Percentiles rank a stretch among this genome's conserved stretches.
These are phyloP conservation scores for Heliconius eleuchia DNA, from an alignment of 1,140 invertebrate genomes.

Conservation along the genomic window DNA sequence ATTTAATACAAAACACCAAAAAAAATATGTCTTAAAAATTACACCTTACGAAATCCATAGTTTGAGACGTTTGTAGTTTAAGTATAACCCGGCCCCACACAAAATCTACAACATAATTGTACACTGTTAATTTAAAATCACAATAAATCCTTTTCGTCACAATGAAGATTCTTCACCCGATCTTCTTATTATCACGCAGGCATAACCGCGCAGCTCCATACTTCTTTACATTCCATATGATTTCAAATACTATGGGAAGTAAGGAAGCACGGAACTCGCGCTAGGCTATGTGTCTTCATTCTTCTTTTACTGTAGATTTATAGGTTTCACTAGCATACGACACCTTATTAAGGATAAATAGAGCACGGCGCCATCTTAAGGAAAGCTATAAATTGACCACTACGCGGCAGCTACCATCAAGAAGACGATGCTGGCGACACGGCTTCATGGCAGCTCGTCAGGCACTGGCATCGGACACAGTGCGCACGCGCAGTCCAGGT, in stretches of 20 bases:
- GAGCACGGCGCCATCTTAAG: slow-evolving; percentile 55
- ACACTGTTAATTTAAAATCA: slow-evolving; percentile 33
- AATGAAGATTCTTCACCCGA: slow-evolving; percentile 29
- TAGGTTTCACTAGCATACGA: not conserved
- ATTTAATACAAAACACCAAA: not conserved
- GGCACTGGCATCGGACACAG: slow-evolving; percentile 67
- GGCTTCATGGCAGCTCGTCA: slow-evolving; percentile 66
- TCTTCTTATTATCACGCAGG: slow-evolving; percentile 50
- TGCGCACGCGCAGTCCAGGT: slow-evolving; percentile 80
- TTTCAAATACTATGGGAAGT: slow-evolving; percentile 94
- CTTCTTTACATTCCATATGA: slow-evolving; percentile 99
- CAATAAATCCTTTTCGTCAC: slow-evolving; percentile 35
- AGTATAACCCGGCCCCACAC: slow-evolving; percentile 18
- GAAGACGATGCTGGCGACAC: slow-evolving; percentile 62
- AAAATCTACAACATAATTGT: slow-evolving; percentile 25
- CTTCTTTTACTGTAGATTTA: slow-evolving; percentile 38
- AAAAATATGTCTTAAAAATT: not conserved
- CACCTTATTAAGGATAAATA: not conserved
- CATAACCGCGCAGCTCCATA: slow-evolving; percentile 89
- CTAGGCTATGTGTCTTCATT: slow-evolving; percentile 75
- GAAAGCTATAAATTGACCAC: slow-evolving; percentile 55
- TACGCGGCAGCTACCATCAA: slow-evolving; percentile 50
- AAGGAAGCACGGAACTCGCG: slow-evolving; percentile 96
- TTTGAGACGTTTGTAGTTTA: slow-evolving; percentile 15
- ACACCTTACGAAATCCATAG: slow-evolving; percentile 31